Conservation (phyloP, 1,140 invertebrate species). For the Euwallacea similis region DNA sequence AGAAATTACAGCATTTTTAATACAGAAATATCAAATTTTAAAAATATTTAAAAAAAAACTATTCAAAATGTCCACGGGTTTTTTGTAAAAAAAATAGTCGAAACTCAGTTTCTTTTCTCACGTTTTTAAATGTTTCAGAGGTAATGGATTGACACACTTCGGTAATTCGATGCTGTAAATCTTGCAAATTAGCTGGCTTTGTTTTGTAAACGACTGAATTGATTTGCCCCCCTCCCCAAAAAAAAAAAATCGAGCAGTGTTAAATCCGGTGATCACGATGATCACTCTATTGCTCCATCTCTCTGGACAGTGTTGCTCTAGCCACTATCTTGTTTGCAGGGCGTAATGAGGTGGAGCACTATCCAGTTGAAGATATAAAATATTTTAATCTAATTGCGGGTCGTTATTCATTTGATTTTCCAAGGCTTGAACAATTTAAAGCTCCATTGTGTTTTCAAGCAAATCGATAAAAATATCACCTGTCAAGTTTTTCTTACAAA, state of each 20-base stretch:
- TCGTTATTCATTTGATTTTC: slow-evolving; percentile 7
- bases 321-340: background rate
- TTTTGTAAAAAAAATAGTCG: no score
- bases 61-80: background rate
- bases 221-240: background rate
- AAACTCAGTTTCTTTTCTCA: no score
- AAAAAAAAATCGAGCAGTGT: background rate
- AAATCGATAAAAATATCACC: background rate
- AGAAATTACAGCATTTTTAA: background rate
- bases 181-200: no score
- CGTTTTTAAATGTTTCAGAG: background rate
- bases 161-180: no score
- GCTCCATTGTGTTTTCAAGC: background rate
- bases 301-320: background rate
- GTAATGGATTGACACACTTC: background rate
- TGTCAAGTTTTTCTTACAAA: background rate
- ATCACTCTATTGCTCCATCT: background rate
- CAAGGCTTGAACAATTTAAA: background rate
- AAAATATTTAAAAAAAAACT: background rate
- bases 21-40: background rate
- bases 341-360: background rate
- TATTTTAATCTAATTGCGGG: no score
- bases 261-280: background rate
- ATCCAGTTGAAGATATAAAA: slow-evolving; percentile 1
- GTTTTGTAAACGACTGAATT: no score